These are phyloP conservation scores for Perithous albicinctus DNA, from an alignment of 2,888 invertebrate genomes.

Conservation along the genomic window DNA sequence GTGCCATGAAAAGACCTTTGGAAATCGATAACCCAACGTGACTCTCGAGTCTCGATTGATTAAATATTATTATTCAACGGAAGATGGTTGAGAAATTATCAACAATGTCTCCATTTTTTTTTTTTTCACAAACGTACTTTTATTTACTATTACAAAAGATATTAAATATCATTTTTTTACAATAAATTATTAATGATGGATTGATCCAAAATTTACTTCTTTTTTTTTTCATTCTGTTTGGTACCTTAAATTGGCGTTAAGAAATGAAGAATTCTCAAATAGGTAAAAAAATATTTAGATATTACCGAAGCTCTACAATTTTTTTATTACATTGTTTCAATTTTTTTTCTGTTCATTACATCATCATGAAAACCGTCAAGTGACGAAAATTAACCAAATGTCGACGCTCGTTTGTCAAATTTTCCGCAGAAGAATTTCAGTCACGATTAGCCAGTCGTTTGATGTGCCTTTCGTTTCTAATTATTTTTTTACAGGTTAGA, in stretches of 20 bases:
- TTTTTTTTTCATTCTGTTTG: no score
- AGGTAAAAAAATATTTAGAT: no score
- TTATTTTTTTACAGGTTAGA: slow-evolving; percentile 47
- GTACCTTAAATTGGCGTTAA: no score
- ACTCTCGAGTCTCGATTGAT: slow-evolving; percentile 4
- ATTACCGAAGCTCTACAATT: no score
- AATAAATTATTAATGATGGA: no score
- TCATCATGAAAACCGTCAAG: not conserved
- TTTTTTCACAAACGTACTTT: not conserved
- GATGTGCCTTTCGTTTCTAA: slow-evolving; percentile 20
- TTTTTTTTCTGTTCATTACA: no score
- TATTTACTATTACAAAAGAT: not conserved
- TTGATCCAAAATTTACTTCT: no score
- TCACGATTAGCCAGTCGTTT: not conserved
- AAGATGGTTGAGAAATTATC: not conserved
- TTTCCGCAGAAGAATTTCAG: not conserved
- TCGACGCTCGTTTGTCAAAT: slow-evolving; percentile 61
- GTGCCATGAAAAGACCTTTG: slow-evolving; percentile 8
- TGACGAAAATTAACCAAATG: not conserved
- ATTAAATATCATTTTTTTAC: no score
- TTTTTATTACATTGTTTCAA: no score
- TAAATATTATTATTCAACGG: not conserved
- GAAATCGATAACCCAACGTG: not conserved
- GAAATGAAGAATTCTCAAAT: no score
- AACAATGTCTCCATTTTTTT: not conserved